phyloP scores from a whole-genome alignment of 2,888 invertebrate species.

The Electrophaes corylata region DNA sequence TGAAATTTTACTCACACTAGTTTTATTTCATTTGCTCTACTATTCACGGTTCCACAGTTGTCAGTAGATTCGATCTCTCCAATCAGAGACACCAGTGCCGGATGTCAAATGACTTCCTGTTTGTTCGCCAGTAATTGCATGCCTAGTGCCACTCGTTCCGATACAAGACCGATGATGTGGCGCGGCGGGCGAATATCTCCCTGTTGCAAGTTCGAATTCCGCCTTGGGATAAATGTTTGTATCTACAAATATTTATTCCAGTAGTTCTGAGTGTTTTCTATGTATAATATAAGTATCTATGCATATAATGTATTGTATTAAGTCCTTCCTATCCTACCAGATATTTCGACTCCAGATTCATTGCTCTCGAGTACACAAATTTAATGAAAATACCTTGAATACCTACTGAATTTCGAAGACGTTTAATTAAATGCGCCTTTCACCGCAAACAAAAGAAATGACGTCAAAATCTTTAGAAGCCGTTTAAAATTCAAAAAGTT shows the following conservation, averaged over 20 bases:
- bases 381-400: constrained; percentile 22
- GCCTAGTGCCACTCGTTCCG: background rate
- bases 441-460: constrained; percentile 35
- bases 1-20: no score
- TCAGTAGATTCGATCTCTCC: constrained; percentile 2
- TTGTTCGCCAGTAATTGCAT: constrained; percentile 22
- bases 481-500: constrained; percentile 44
- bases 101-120: constrained; percentile 17
- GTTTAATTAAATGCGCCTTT: constrained; percentile 47
- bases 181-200: no score
- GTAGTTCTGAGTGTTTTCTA: no score
- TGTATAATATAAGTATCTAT: no score
- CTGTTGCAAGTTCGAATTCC: no score
- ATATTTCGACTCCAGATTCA: background rate
- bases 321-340: no score
- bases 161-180: no score
- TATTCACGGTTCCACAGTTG: background rate
- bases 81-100: constrained; percentile 9
- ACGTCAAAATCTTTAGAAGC: constrained; percentile 35
- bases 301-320: no score
- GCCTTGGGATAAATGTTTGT: no score
- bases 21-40: background rate
- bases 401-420: constrained; percentile 52
- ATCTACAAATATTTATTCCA: no score
- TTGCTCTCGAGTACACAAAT: background rate